Conservation (phyloP, 2,113 vertebrate species). For the Bombycilla garrulus region DNA sequence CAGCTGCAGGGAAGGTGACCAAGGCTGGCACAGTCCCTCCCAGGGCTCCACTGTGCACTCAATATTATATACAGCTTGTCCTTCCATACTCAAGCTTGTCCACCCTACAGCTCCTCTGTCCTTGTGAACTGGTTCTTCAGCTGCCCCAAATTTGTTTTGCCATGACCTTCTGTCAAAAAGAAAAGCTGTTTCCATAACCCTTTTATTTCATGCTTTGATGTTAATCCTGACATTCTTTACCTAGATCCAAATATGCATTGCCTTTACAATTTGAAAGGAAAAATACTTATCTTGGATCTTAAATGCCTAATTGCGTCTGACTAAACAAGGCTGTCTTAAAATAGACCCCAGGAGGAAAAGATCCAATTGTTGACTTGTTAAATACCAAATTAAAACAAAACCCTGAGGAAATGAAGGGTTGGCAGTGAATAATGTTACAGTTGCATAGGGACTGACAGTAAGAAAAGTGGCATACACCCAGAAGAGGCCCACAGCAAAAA, state of each 20-base stretch:
- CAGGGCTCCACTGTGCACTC: neutral
- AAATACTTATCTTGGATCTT: constrained; percentile 12
- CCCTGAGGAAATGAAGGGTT: neutral
- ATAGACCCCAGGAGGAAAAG: constrained; percentile 3
- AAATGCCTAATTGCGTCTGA: constrained; percentile 3
- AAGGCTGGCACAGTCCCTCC: neutral
- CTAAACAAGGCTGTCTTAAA: constrained; percentile 29
- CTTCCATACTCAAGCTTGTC: neutral
- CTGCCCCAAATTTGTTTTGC: neutral
- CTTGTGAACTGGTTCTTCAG: neutral
- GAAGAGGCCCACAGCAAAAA: neutral
- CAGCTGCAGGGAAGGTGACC: neutral
- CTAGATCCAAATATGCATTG: neutral
- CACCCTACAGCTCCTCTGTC: neutral
- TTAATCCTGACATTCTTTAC: neutral
- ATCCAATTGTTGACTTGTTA: neutral
- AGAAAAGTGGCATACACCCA: constrained; percentile 10
- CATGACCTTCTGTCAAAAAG: neutral
- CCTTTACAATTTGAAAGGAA: neutral
- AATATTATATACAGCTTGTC: neutral
- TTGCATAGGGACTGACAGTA: constrained; percentile 26
- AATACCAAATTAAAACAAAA: constrained; percentile 22
- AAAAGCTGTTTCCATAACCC: neutral
- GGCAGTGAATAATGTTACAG: constrained; percentile 1
- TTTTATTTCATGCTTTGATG: neutral